Evolutionary conservation across 2,113 vertebrate genomes (phyloP).

Genomic region (Chionis minor): DNA sequence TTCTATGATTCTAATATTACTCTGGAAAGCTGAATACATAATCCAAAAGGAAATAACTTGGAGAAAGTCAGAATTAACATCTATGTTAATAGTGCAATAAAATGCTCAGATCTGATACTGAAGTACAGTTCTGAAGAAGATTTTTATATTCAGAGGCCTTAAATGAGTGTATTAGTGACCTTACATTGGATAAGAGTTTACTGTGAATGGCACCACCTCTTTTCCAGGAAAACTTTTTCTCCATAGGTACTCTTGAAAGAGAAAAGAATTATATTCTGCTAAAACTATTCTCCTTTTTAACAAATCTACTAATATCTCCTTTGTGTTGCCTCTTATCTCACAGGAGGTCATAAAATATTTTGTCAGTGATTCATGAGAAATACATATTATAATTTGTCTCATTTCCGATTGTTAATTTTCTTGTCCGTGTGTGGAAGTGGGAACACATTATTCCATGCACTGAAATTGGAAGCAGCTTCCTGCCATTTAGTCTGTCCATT

Average conservation of each 20-base stretch:
- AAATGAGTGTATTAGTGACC: background rate
- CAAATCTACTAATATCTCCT: background rate
- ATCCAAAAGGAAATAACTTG: background rate
- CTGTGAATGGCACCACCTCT: background rate
- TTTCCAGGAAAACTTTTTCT: background rate
- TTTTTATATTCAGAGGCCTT: background rate
- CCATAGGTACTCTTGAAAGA: background rate
- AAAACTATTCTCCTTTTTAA: background rate
- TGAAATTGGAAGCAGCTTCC: conserved; percentile 12
- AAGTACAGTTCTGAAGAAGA: background rate
- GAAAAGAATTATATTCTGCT: background rate
- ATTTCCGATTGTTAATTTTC: conserved; percentile 54
- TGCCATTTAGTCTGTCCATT: conserved; percentile 13
- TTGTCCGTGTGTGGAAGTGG: background rate
- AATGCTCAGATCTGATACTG: background rate
- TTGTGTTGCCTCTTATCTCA: conserved; percentile 13
- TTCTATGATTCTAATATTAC: no score
- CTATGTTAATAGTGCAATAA: background rate
- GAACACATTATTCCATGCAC: background rate
- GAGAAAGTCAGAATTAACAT: background rate
- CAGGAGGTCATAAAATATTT: conserved; percentile 53
- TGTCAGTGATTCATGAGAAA: conserved; percentile 61
- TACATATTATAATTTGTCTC: background rate
- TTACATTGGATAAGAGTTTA: background rate
- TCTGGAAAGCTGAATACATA: background rate